Conservation (phyloP, 2,797 vertebrate species). For the Sebastes melanostomus region DNA sequence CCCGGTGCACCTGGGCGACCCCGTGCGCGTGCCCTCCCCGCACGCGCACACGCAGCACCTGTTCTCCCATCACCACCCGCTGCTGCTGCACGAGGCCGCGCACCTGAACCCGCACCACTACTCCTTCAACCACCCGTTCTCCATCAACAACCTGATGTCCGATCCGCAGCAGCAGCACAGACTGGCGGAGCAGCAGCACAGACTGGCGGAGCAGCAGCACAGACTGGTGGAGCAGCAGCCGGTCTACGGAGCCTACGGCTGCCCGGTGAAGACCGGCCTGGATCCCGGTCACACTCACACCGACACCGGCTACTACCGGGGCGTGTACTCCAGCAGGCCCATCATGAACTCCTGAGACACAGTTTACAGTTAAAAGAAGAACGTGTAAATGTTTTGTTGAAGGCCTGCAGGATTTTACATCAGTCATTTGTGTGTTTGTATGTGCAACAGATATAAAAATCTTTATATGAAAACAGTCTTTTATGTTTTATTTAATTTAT, state of each 20-base stretch:
- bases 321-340: slow-evolving; percentile 86
- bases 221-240: slow-evolving; percentile 84
- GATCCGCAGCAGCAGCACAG: slow-evolving; percentile 84
- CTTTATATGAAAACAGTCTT: slow-evolving; percentile 79
- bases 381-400: not conserved
- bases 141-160: slow-evolving; percentile 95
- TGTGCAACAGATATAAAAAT: slow-evolving; percentile 77
- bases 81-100: slow-evolving; percentile 83
- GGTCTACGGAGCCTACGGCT: slow-evolving; percentile 84
- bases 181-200: slow-evolving; percentile 73
- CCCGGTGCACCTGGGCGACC: slow-evolving; percentile 70
- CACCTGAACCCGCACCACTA: slow-evolving; percentile 88
- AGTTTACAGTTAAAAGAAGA: not conserved
- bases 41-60: slow-evolving; percentile 82
- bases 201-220: slow-evolving; percentile 72
- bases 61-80: slow-evolving; percentile 79
- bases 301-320: slow-evolving; percentile 89
- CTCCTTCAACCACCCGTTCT: slow-evolving; percentile 94
- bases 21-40: slow-evolving; percentile 77
- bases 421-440: slow-evolving; percentile 74
- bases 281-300: slow-evolving; percentile 74
- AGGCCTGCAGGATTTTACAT: not conserved
- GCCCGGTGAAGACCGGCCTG: slow-evolving; percentile 85
- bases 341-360: slow-evolving; percentile 85
- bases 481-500: not conserved